Evolutionary conservation across 2,888 invertebrate genomes (phyloP).

Genomic region (Archaeoteleia sp.): DNA sequence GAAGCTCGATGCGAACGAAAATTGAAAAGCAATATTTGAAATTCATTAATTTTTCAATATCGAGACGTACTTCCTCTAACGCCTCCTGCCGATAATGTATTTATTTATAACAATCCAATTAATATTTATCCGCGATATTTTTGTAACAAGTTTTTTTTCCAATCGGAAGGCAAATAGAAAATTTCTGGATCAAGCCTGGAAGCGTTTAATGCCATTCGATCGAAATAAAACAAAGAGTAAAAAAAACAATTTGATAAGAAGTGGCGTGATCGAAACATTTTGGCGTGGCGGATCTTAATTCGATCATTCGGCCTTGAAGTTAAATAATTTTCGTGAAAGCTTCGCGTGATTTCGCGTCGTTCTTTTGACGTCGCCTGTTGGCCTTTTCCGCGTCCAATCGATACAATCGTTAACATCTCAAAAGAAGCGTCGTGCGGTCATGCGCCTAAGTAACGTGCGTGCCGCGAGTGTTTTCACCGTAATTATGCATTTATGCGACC

Average conservation of each 20-base stretch:
- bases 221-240: too few relatives aligned
- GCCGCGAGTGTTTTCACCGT: slow-evolving; percentile 29
- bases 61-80: slow-evolving; percentile 5
- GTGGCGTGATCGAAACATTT: too few relatives aligned
- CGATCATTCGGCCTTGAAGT: too few relatives aligned
- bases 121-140: too few relatives aligned
- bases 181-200: too few relatives aligned
- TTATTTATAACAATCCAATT: too few relatives aligned
- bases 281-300: too few relatives aligned
- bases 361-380: background rate
- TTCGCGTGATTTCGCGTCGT: background rate
- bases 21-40: slow-evolving; percentile 34
- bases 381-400: slow-evolving; percentile 16
- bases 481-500: slow-evolving; percentile 34
- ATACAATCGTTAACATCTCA: slow-evolving; percentile 23
- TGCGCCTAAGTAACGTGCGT: slow-evolving; percentile 28
- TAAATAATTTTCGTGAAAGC: background rate
- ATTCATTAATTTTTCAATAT: slow-evolving; percentile 26
- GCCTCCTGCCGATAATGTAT: too few relatives aligned
- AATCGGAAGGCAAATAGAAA: too few relatives aligned
- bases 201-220: too few relatives aligned
- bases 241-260: too few relatives aligned
- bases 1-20: slow-evolving; percentile 7
- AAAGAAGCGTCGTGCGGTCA: slow-evolving; percentile 10
- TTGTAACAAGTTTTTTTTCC: too few relatives aligned